These are phyloP conservation scores for Sabellastarte sp. DNA, from an alignment of 2,888 invertebrate genomes.

Conservation along the genomic window DNA sequence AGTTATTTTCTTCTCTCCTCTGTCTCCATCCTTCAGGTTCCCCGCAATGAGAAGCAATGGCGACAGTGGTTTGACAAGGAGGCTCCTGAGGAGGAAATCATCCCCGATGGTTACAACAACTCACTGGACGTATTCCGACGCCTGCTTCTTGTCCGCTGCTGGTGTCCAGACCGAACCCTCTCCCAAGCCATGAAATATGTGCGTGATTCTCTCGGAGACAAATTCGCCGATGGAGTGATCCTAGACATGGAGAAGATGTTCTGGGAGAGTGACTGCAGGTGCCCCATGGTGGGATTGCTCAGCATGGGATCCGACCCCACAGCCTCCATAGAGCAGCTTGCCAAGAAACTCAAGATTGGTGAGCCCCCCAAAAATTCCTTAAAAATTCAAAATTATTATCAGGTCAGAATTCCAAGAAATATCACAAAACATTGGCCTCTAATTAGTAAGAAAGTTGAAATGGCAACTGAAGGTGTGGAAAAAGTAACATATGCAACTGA, in stretches of 20 bases:
- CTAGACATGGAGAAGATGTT: constrained; percentile 59
- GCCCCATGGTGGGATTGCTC: constrained; percentile 57
- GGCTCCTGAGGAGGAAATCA: constrained; percentile 57
- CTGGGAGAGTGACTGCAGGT: constrained; percentile 51
- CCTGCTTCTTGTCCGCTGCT: constrained; percentile 56
- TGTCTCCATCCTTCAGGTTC: constrained; percentile 5
- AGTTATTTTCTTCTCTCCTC: too few relatives aligned
- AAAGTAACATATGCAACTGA: too few relatives aligned
- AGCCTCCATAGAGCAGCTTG: constrained; percentile 54
- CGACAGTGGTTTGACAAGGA: constrained; percentile 60
- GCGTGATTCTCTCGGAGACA: constrained; percentile 51
- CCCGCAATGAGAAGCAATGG: constrained; percentile 56
- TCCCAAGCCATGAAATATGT: constrained; percentile 57
- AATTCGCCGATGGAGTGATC: constrained; percentile 58
- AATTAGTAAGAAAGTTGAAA: too few relatives aligned
- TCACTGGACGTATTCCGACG: constrained; percentile 57
- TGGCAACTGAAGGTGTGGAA: too few relatives aligned
- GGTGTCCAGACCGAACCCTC: constrained; percentile 59
- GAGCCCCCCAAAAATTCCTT: too few relatives aligned
- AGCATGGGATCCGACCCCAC: constrained; percentile 60
- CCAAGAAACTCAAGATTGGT: constrained; percentile 58
- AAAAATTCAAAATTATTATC: too few relatives aligned
- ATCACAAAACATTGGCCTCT: too few relatives aligned
- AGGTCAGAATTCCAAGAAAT: too few relatives aligned
- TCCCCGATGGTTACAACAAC: constrained; percentile 59